Evolutionary conservation across 2,797 vertebrate species (phyloP), one percentile per base, ranked within the genome.

Genomic region (Pangasius djambal): DNA sequence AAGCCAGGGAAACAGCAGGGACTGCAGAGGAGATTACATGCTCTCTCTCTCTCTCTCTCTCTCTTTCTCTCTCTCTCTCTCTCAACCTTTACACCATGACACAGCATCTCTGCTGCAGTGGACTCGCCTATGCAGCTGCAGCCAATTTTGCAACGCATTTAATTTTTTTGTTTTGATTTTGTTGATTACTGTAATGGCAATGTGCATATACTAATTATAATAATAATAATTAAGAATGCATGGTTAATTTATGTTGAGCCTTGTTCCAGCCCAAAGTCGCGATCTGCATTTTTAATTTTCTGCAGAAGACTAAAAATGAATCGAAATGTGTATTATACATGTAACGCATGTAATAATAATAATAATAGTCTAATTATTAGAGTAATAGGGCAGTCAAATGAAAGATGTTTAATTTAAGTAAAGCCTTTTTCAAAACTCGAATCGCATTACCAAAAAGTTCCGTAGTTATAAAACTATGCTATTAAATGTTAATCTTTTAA

Each of bases 1-100:
- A 95, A 95, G 95, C 74, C 95, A 91, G 63, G 78, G n/a, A 84
- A 82, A 91, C 1, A 74, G 82, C 86, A 86, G 79, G 88, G 84
- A 90, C 87, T 88, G 91, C 86, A 91, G 82, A 88, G 82, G 81
- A 75, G 72, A 88, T 86, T 95, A 90, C 48, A 44, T 6, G 57
- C 70, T 18, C 12, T 20, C 40, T 37, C 28, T 44, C 90, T 86
- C 87, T 94, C 92, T 48, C 74, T 37, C 37, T 92, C 57, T 44
- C 79, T 44, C 20, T 13, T 22, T 48, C 52, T 89, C 78, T 22
- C 18, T 12, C 84, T n/a, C 18, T 37, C 55, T 55, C 77, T 13
- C 6, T 13, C 55, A 93, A 93, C 93, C 85, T 90, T 87, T 90
- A 74, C 40, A 83, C 52, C 52, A 67, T 77, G 87, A 87, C 77